These are phyloP conservation scores for Psococerastis gibbosa DNA, from an alignment of 2,888 invertebrate genomes.

Conservation along the genomic window DNA sequence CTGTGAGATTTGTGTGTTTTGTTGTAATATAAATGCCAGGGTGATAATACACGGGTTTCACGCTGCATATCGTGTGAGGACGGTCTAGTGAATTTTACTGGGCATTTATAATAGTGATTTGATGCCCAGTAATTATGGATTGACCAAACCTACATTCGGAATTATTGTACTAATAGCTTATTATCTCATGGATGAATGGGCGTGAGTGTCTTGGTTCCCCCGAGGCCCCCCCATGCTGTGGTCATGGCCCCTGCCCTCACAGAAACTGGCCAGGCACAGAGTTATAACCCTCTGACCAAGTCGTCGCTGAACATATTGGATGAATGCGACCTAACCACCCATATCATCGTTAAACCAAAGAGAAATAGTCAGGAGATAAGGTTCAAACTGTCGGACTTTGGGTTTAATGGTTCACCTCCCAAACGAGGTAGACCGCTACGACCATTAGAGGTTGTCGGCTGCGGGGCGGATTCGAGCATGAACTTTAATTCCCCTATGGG, in stretches of 20 bases:
- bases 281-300: slow-evolving; percentile 22
- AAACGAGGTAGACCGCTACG: neutral
- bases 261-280: slow-evolving; percentile 32
- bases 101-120: too few species aligned
- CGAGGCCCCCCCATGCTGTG: slow-evolving; percentile 42
- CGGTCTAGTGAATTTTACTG: too few species aligned
- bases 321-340: neutral
- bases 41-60: too few species aligned
- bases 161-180: too few species aligned
- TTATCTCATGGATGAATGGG: slow-evolving; percentile 22
- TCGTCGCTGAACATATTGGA: slow-evolving; percentile 9
- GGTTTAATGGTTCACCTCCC: neutral
- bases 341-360: neutral
- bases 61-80: too few species aligned
- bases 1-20: too few species aligned
- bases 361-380: neutral
- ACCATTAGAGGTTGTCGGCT: neutral
- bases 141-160: too few species aligned
- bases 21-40: too few species aligned
- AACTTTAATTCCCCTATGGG: slow-evolving; percentile 31
- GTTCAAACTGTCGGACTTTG: neutral
- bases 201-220: slow-evolving; percentile 23
- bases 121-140: too few species aligned
- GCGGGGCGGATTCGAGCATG: slow-evolving; percentile 23
- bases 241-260: slow-evolving; percentile 91